Evolutionary conservation across 2,113 vertebrate species (phyloP).

Genomic region (Upupa epops): DNA sequence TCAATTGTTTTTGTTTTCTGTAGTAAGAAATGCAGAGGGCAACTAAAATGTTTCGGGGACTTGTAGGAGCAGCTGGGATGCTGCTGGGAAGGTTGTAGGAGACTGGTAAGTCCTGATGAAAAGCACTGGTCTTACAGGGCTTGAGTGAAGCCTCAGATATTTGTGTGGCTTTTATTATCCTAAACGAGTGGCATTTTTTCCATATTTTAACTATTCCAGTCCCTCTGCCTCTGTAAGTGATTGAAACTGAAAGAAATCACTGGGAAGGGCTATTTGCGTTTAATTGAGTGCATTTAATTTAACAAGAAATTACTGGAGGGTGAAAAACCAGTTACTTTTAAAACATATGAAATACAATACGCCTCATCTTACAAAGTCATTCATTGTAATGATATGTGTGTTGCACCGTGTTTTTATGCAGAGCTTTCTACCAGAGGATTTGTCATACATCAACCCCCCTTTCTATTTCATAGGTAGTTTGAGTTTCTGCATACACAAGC

Average conservation of each 20-base stretch:
- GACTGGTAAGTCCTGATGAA: not conserved
- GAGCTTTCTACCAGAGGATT: not conserved
- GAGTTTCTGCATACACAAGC: not conserved
- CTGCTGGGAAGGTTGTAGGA: not conserved
- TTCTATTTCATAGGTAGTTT: not conserved
- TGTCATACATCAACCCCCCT: not conserved
- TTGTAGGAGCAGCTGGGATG: not conserved
- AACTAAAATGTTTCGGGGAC: not conserved
- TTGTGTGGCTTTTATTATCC: not conserved
- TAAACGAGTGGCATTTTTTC: not conserved
- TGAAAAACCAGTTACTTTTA: not conserved
- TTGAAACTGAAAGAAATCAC: not conserved
- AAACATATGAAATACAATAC: not conserved
- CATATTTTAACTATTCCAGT: not conserved
- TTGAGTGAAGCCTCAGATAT: not conserved
- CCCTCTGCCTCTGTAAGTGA: not conserved
- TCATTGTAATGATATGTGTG: not conserved
- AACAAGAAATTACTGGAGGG: not conserved
- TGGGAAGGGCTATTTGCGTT: not conserved
- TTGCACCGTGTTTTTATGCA: not conserved
- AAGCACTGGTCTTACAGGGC: not conserved
- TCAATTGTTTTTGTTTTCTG: not conserved
- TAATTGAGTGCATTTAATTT: not conserved
- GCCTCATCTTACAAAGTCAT: not conserved
- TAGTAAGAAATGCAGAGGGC: not conserved